Evolutionary conservation across 2,888 invertebrate genomes (phyloP).

Genomic region (Orgyia antiqua): DNA sequence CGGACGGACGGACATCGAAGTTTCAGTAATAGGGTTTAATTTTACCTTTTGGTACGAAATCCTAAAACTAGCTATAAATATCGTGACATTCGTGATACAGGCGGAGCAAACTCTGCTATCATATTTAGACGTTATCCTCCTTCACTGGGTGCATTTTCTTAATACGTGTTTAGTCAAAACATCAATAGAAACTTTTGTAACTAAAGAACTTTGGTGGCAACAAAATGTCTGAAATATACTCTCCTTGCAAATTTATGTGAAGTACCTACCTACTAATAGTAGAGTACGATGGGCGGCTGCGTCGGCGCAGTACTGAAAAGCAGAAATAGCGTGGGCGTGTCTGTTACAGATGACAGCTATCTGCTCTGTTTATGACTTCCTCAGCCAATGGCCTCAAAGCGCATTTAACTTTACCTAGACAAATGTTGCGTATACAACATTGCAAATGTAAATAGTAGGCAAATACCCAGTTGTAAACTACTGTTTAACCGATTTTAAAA

Average conservation of each 20-base stretch:
- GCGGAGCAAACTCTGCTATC: too few relatives aligned
- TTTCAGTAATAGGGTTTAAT: too few relatives aligned
- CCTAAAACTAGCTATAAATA: too few relatives aligned
- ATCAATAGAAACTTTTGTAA: conserved; percentile 16
- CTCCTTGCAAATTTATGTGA: conserved; percentile 46
- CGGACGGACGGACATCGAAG: too few relatives aligned
- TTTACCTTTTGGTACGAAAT: too few relatives aligned
- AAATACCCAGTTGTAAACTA: too few relatives aligned
- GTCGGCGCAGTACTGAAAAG: conserved; percentile 50
- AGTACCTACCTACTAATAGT: conserved; percentile 26
- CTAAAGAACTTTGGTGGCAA: conserved; percentile 34
- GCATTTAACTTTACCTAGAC: conserved; percentile 17
- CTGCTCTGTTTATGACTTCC: conserved; percentile 73
- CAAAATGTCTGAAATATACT: conserved; percentile 48
- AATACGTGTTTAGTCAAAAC: too few relatives aligned
- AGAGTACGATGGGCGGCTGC: conserved; percentile 43
- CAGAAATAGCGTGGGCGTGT: conserved; percentile 76
- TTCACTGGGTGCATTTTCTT: too few relatives aligned
- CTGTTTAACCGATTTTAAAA: too few relatives aligned
- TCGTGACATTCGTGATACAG: too few relatives aligned
- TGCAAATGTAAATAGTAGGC: not conserved
- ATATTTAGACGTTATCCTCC: too few relatives aligned
- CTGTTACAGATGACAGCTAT: conserved; percentile 70
- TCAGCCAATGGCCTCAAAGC: conserved; percentile 67
- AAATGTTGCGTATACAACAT: conserved; percentile 4